Evolutionary conservation across 2,797 vertebrate species (phyloP).

Genomic region (Zalophus californianus): DNA sequence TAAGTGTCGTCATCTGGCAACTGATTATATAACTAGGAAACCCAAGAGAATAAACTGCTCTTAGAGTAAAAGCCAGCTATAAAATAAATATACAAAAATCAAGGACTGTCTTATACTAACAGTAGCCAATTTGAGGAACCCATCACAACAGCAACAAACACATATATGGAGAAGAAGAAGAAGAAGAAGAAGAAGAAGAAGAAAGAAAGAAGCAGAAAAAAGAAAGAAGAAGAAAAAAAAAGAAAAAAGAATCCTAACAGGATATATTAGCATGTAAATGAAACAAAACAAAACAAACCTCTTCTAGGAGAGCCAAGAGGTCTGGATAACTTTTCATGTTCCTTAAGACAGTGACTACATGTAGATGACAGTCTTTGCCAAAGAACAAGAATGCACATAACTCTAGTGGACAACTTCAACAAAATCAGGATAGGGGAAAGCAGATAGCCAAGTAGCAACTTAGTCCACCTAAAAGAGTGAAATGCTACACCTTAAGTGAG

Average conservation of each 20-base stretch:
- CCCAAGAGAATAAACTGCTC: conserved; percentile 9
- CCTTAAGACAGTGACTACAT: background rate
- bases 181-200: too few species aligned
- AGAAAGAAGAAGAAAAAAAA: too few species aligned
- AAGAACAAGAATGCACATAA: background rate
- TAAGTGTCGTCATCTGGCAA: conserved; percentile 13
- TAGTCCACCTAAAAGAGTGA: background rate
- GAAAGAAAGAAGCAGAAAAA: too few species aligned
- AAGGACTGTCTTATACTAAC: background rate
- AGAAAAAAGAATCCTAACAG: background rate
- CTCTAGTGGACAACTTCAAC: background rate
- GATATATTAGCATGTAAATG: background rate
- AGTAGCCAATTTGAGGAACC: conserved; percentile 30
- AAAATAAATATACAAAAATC: conserved; percentile 48
- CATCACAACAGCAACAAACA: conserved; percentile 23
- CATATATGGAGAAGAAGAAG: background rate
- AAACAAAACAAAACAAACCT: background rate
- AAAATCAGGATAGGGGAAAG: background rate
- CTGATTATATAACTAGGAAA: conserved; percentile 13
- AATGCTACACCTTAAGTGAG: background rate
- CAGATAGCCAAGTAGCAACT: background rate
- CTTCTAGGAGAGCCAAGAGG: background rate
- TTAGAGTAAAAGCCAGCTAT: conserved; percentile 16
- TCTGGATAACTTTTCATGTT: background rate
- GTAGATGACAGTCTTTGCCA: background rate